Percentiles rank a stretch among this genome's conserved stretches.
These are phyloP conservation scores for Polylopha cassiicola DNA, from an alignment of 2,888 invertebrate species.

Conservation along the genomic window DNA sequence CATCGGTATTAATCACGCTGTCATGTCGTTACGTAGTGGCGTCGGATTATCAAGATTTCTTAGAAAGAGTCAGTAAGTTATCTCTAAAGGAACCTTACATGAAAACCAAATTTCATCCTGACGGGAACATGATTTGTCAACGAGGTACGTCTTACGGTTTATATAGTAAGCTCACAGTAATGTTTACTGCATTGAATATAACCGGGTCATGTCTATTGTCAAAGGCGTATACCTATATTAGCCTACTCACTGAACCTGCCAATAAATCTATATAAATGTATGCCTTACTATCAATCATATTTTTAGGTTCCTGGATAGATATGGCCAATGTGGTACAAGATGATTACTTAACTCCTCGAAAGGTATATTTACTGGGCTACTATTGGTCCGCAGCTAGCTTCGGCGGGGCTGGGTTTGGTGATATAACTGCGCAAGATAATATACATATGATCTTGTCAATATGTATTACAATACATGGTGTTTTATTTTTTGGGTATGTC, in stretches of 20 bases:
- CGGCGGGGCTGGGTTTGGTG: constrained; percentile 70
- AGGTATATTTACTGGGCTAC: constrained; percentile 62
- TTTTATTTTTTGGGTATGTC: constrained; percentile 67
- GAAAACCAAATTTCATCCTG: constrained; percentile 40
- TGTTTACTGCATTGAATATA: no score
- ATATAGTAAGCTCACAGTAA: not conserved
- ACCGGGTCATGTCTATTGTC: no score
- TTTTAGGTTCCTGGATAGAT: constrained; percentile 64
- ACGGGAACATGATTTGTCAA: constrained; percentile 62
- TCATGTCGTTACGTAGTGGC: constrained; percentile 61
- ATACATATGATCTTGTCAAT: constrained; percentile 61
- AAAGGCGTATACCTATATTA: no score
- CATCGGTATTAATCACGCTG: constrained; percentile 56
- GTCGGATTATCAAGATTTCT: constrained; percentile 41
- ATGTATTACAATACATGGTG: constrained; percentile 62
- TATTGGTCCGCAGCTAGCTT: constrained; percentile 70
- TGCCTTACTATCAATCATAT: not conserved
- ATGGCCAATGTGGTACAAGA: constrained; percentile 42
- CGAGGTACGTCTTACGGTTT: constrained; percentile 36
- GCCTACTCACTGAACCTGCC: no score
- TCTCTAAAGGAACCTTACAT: constrained; percentile 41
- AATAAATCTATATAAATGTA: not conserved
- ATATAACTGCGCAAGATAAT: constrained; percentile 63
- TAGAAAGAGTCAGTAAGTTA: constrained; percentile 34
- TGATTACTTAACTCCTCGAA: constrained; percentile 44